These are phyloP conservation scores for Drosophila differens DNA, from an alignment of 2,888 invertebrate species.

Conservation along the genomic window DNA sequence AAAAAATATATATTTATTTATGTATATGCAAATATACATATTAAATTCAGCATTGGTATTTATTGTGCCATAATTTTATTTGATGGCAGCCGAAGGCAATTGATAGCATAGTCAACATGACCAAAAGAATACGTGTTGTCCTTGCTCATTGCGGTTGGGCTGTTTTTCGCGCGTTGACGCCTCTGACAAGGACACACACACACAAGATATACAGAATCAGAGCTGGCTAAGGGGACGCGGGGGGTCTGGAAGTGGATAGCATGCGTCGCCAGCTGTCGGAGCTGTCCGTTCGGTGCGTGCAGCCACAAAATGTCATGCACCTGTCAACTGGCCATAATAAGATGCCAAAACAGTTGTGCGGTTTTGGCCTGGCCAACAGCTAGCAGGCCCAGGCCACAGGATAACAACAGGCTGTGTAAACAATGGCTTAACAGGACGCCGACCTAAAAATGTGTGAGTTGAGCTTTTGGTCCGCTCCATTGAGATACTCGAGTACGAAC, in stretches of 20 bases:
- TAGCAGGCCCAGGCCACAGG: slow-evolving; percentile 25
- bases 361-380: slow-evolving; percentile 62
- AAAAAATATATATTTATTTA: slow-evolving; percentile 12
- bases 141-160: slow-evolving; percentile 59
- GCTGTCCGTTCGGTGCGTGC: slow-evolving; percentile 60
- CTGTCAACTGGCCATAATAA: slow-evolving; percentile 79
- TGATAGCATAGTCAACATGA: slow-evolving; percentile 52
- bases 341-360: slow-evolving; percentile 82
- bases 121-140: slow-evolving; percentile 10
- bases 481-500: slow-evolving; percentile 9
- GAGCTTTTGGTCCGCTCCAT: slow-evolving; percentile 18
- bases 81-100: slow-evolving; percentile 57
- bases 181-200: slow-evolving; percentile 26
- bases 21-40: slow-evolving; percentile 21
- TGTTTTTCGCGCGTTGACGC: slow-evolving; percentile 60
- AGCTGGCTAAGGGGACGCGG: not conserved
- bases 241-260: slow-evolving; percentile 16
- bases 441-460: not conserved
- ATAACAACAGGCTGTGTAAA: slow-evolving; percentile 43
- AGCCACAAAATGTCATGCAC: slow-evolving; percentile 80
- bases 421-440: slow-evolving; percentile 14
- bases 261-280: slow-evolving; percentile 48
- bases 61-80: slow-evolving; percentile 62
- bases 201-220: slow-evolving; percentile 3
- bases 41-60: slow-evolving; percentile 60